Evolutionary conservation across 2,113 vertebrate species (phyloP).

Genomic region (Dissostichus mawsoni): DNA sequence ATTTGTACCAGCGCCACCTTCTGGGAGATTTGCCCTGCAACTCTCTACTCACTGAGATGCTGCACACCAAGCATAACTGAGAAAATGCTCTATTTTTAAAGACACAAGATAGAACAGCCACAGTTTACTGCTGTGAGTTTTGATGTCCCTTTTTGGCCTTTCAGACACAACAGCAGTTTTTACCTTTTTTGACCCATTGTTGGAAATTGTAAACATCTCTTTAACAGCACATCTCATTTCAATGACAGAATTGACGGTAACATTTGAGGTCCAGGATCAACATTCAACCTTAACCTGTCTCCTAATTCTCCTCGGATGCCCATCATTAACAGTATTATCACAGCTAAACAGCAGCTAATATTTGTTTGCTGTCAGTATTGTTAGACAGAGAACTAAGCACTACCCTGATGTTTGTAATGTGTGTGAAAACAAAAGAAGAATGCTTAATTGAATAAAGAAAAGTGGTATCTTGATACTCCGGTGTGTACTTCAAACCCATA

Average conservation of each 20-base stretch:
- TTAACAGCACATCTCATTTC: not conserved
- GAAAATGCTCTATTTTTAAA: not conserved
- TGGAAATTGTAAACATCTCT: not conserved
- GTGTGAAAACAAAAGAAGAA: constrained; percentile 29
- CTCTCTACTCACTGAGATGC: constrained; percentile 87
- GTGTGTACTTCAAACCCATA: not conserved
- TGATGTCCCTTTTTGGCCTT: not conserved
- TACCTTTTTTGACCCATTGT: not conserved
- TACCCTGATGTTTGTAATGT: constrained; percentile 5
- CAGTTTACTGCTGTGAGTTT: not conserved
- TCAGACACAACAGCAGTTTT: not conserved
- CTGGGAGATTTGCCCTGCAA: constrained; percentile 88
- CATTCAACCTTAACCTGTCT: not conserved
- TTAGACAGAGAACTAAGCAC: constrained; percentile 30
- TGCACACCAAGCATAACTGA: constrained; percentile 85
- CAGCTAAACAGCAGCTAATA: not conserved
- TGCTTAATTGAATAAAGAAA: constrained; percentile 33
- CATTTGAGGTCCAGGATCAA: not conserved
- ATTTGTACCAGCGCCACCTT: constrained; percentile 87
- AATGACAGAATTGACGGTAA: not conserved
- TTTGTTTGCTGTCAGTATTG: constrained; percentile 29
- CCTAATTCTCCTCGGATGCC: not conserved
- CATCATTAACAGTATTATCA: constrained; percentile 63
- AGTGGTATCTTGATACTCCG: constrained; percentile 1
- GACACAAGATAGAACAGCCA: not conserved